Conservation (phyloP, 2,113 vertebrate species). For the Equus quagga region DNA sequence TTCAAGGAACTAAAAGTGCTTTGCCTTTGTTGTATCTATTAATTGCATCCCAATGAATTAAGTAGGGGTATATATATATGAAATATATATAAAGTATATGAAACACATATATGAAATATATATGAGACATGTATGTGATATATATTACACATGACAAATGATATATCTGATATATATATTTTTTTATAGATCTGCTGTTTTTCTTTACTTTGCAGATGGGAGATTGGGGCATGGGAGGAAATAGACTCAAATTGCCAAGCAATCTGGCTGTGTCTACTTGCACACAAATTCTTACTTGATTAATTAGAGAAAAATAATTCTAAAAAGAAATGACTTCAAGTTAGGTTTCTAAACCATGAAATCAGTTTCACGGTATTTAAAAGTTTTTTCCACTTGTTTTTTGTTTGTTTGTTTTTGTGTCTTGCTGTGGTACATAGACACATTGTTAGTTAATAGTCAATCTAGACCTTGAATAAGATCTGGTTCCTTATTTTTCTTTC, state of each 20-base stretch:
- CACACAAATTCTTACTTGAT: not conserved
- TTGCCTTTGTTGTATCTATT: not conserved
- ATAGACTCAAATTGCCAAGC: not conserved
- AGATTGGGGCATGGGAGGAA: not conserved
- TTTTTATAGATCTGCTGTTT: not conserved
- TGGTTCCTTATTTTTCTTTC: conserved; percentile 2
- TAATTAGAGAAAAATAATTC: conserved; percentile 41
- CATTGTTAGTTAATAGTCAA: not conserved
- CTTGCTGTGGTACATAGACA: not conserved
- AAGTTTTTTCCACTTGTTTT: not conserved
- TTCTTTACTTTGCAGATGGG: not conserved
- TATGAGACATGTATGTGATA: not conserved
- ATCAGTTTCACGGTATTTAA: not conserved
- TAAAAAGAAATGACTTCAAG: conserved; percentile 27
- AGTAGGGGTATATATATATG: not conserved
- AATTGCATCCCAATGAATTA: not conserved
- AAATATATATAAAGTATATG: not conserved
- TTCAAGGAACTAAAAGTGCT: not conserved
- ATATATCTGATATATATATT: not conserved
- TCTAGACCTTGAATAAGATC: not conserved
- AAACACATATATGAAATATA: not conserved
- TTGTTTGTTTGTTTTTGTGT: not conserved
- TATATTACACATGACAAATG: not conserved
- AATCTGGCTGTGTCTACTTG: not conserved
- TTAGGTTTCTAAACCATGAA: not conserved